Percentiles rank a stretch among this genome's conserved stretches.
Evolutionary conservation across 1,140 invertebrate genomes (phyloP).

Genomic region (Eurosta solidaginis): DNA sequence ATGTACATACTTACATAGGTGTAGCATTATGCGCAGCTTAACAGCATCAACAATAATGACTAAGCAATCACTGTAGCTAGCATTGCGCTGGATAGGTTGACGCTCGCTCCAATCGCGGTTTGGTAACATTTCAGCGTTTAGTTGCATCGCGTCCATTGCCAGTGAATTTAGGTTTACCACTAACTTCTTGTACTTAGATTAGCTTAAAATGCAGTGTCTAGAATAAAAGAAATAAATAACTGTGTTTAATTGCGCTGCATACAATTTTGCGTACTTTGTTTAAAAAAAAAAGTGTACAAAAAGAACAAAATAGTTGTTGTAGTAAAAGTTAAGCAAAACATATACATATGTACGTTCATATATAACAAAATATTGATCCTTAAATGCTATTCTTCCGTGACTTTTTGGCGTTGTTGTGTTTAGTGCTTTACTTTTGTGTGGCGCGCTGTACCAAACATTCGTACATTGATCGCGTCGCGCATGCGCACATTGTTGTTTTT

Average conservation of each 20-base stretch:
- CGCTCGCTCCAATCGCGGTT: background rate
- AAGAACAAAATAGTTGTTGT: background rate
- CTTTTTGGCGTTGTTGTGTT: background rate
- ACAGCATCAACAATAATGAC: no score
- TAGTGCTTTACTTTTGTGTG: no score
- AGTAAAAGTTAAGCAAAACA: background rate
- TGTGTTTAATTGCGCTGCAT: background rate
- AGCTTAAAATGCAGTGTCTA: no score
- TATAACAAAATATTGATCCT: no score
- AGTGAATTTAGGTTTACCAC: slow-evolving; percentile 1
- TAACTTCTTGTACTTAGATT: no score
- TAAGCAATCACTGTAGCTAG: background rate
- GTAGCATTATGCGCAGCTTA: no score
- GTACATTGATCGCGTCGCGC: no score
- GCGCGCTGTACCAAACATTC: background rate
- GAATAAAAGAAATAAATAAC: background rate
- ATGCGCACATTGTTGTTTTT: background rate
- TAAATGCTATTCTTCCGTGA: no score
- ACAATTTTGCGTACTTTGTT: no score
- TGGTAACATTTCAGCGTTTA: slow-evolving; percentile 7
- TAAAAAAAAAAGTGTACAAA: no score
- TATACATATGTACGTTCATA: background rate
- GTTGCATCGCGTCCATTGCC: slow-evolving; percentile 23
- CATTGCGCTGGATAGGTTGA: no score
- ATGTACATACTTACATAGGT: background rate